These are phyloP conservation scores for Syncerus caffer DNA, from an alignment of 2,797 vertebrate species.

Conservation along the genomic window DNA sequence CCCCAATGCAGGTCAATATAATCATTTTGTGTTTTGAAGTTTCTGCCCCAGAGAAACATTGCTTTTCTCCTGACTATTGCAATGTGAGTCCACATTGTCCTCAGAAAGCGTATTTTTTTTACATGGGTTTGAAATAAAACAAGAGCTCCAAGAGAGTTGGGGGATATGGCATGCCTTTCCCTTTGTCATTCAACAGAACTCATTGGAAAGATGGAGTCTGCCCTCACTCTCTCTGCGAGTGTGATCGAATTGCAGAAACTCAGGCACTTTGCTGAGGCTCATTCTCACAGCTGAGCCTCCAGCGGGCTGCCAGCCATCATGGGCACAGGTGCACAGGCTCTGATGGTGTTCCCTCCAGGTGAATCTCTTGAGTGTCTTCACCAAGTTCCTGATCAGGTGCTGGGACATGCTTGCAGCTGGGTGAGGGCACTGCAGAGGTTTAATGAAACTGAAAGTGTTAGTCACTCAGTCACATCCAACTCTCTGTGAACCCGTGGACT, in stretches of 20 bases:
- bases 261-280: not conserved
- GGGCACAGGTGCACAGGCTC: not conserved
- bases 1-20: fast-evolving
- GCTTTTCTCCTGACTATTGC: not conserved
- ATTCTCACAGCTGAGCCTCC: too few species aligned
- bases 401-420: not conserved
- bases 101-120: not conserved
- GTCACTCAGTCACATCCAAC: fast-evolving
- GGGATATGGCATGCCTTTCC: fast-evolving
- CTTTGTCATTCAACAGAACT: not conserved
- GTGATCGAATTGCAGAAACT: fast-evolving
- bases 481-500: not conserved
- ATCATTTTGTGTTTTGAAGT: not conserved
- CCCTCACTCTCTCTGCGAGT: not conserved
- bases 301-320: fast-evolving
- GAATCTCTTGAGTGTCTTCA: not conserved
- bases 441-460: not conserved
- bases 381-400: not conserved
- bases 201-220: not conserved
- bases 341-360: fast-evolving
- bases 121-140: not conserved
- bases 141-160: not conserved
- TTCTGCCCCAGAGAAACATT: not conserved
- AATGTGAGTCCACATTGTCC: not conserved
- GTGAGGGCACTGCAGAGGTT: fast-evolving